A percentile compares a stretch with the other conserved stretches of the same genome.
Conservation (phyloP, 1,140 invertebrate species). For the Papilio polyxenes region DNA sequence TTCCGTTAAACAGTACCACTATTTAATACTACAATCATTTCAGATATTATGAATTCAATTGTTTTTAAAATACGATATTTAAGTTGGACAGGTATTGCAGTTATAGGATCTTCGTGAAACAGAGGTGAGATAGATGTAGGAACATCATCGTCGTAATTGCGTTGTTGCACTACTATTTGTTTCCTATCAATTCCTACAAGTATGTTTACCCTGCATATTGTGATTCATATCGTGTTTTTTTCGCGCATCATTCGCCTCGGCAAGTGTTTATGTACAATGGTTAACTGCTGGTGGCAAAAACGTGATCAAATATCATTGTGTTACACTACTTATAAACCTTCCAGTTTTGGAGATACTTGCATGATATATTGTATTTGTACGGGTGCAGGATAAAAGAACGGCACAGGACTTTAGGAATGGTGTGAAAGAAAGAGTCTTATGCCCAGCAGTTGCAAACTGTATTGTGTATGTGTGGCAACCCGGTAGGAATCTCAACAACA, state of each 20-base stretch:
- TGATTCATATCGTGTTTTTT: conserved; percentile 10
- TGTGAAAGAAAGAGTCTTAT: too few species aligned
- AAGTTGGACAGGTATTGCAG: not conserved
- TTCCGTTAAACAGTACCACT: not conserved
- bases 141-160: not conserved
- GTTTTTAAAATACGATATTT: not conserved
- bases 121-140: not conserved
- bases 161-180: not conserved
- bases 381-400: not conserved
- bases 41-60: not conserved
- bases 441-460: too few species aligned
- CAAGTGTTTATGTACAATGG: conserved; percentile 11
- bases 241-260: not conserved
- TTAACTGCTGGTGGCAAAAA: not conserved
- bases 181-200: not conserved
- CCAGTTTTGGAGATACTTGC: not conserved
- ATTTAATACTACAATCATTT: not conserved
- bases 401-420: not conserved
- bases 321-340: not conserved
- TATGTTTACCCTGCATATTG: not conserved
- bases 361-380: too few species aligned
- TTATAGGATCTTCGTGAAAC: not conserved
- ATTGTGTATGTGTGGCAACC: too few species aligned
- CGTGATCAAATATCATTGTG: conserved; percentile 3
- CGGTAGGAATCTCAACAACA: too few species aligned